A percentile compares a stretch with the other conserved stretches of the same genome.
These are phyloP conservation scores for Trachelipus rathkii DNA, from an alignment of 1,140 invertebrate genomes.

Conservation along the genomic window DNA sequence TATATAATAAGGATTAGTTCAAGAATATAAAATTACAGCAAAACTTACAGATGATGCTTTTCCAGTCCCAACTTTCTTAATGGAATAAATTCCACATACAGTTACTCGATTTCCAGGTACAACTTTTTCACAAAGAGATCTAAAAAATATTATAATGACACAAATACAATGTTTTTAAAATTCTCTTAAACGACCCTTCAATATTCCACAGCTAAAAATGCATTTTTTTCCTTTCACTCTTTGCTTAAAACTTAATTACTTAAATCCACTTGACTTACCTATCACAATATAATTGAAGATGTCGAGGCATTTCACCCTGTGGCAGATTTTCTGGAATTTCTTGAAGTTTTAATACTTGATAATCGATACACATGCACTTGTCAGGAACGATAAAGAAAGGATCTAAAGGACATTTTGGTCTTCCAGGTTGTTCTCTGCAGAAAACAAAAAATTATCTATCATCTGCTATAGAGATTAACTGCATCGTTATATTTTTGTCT, in stretches of 20 bases:
- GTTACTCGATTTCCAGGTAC: conserved; percentile 94
- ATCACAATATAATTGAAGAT: conserved; percentile 92
- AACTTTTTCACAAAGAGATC: conserved; percentile 86
- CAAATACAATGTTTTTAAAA: too few relatives aligned
- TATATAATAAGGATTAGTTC: neutral
- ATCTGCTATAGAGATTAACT: conserved; percentile 28
- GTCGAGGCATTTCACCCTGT: conserved; percentile 96
- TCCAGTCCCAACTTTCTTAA: conserved; percentile 67
- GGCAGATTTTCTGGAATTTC: conserved; percentile 94
- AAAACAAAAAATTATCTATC: conserved; percentile 43
- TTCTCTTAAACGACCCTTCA: too few relatives aligned
- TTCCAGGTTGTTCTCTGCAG: conserved; percentile 74
- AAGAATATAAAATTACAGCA: neutral
- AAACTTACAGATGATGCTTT: conserved; percentile 34
- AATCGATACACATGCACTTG: conserved; percentile 95
- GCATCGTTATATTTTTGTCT: too few relatives aligned
- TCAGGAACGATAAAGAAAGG: conserved; percentile 97
- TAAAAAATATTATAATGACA: conserved; percentile 45
- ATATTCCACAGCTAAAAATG: too few relatives aligned
- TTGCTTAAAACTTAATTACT: too few relatives aligned
- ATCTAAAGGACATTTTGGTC: conserved; percentile 90
- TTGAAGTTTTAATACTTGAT: conserved; percentile 81
- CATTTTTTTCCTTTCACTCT: too few relatives aligned
- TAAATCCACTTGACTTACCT: conserved; percentile 53
- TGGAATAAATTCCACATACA: conserved; percentile 93